Base-by-base conservation (phyloP, 1,140 invertebrate genomes). In the Drosophila jambulina region DNA sequence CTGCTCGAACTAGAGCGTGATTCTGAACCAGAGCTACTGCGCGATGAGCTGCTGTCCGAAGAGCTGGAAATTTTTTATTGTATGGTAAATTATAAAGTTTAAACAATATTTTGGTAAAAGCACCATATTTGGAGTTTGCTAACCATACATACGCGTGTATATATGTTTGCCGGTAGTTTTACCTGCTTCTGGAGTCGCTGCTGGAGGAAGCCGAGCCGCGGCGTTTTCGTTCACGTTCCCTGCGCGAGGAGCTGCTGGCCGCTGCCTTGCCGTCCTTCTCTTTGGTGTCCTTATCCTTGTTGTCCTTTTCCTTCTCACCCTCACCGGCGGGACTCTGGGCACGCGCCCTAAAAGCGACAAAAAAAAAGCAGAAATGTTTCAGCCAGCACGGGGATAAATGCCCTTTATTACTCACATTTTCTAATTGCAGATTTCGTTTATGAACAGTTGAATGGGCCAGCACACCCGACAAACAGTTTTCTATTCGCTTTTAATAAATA, bases 171-270 rank as follows among this genome's bases (percentile, higher is more conserved):
- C 58, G 57, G 48, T 15, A 19, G 6, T 8, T 21, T 75, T 71
- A 96, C 96, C 96, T 97, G 91, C 95, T 95, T 74, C 95, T 96
- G 78, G 95, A 96, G 68, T 95, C 95, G 87, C 96, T 97, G 56
- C 96, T 96, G 32, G 95, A 96, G 5, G 96, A 96, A 38, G 95
- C 96, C 13, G 96, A 96, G 32, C 92, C 92, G 34, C 92, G 76
- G 1, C 92, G 78, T 67, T 92, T 91, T n/a, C 92, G 86, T 56
- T 92, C 90, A 6, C 91, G 78, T 45, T 92, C 91, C 62, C 91
- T 85, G 17, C 91, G 84, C 27, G 91, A 90, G 8, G 91, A 88
- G 54, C 86, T 91, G 29, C 76, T 75, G 48, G 84, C 46, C 19
- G 57, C 80, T 38, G 82, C 51, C 60, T 91, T 91, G 19, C 81